phyloP scores from a whole-genome alignment of 2,888 invertebrate genomes.

The Aphodius sticticus region DNA sequence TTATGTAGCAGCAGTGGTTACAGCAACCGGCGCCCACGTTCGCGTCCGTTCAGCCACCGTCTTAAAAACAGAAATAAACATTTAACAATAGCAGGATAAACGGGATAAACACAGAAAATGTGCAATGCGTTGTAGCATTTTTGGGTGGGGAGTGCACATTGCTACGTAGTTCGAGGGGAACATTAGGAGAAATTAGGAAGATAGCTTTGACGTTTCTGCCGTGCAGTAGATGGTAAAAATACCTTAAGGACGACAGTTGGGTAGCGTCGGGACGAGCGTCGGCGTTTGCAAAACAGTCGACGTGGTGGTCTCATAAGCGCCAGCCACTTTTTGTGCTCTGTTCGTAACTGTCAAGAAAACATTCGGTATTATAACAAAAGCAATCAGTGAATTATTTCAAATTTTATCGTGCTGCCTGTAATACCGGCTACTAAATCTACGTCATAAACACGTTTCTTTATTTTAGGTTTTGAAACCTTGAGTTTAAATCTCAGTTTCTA shows the following conservation, averaged over 20 bases:
- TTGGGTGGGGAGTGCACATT: not conserved
- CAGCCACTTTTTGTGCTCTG: slow-evolving; percentile 26
- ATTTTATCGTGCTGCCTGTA: not conserved
- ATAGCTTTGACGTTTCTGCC: slow-evolving; percentile 40
- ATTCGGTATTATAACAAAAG: not conserved
- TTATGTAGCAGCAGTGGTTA: not conserved
- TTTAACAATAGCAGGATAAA: not conserved
- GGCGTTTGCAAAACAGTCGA: slow-evolving; percentile 44
- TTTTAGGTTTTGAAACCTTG: not conserved
- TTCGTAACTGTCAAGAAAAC: slow-evolving; percentile 27
- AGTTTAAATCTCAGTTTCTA: not conserved
- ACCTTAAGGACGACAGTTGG: slow-evolving; percentile 43
- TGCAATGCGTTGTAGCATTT: not conserved
- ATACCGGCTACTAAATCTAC: too few species aligned
- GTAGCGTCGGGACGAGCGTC: slow-evolving; percentile 36
- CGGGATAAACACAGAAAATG: not conserved
- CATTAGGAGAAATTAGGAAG: slow-evolving; percentile 14
- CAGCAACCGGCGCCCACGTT: not conserved
- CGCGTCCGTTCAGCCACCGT: not conserved
- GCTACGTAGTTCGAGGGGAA: not conserved
- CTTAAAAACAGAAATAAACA: not conserved
- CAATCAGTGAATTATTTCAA: not conserved
- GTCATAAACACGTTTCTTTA: not conserved
- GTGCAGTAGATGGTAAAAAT: slow-evolving; percentile 49
- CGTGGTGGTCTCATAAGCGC: slow-evolving; percentile 49